Percentiles rank a stretch among this genome's conserved stretches.
Evolutionary conservation across 2,888 invertebrate genomes (phyloP).

Genomic region (Acanthoscelides obtectus): DNA sequence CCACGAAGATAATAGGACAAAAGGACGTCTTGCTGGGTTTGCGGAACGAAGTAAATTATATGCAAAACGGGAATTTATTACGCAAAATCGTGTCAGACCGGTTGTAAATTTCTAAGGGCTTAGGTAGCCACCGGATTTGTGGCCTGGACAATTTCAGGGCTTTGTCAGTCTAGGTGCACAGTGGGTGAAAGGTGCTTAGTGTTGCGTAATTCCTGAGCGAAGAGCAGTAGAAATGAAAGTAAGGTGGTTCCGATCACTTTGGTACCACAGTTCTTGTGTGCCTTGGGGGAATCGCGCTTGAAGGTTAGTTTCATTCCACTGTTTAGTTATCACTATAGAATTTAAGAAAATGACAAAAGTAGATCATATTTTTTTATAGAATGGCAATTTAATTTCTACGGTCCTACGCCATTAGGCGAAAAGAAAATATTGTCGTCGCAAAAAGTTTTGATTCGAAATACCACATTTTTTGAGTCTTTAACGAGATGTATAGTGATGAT

Average conservation of each 20-base stretch:
- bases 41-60: slow-evolving; percentile 31
- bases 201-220: background rate
- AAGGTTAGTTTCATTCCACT: background rate
- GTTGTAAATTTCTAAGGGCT: slow-evolving; percentile 9
- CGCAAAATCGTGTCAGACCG: slow-evolving; percentile 29
- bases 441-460: too few species aligned
- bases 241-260: background rate
- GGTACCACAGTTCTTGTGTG: background rate
- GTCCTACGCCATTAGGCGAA: too few species aligned
- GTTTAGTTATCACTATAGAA: background rate
- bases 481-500: too few species aligned
- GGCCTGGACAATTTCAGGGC: background rate
- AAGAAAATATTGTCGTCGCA: too few species aligned
- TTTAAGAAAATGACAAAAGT: too few species aligned
- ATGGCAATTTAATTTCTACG: too few species aligned
- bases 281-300: background rate
- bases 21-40: slow-evolving; percentile 3
- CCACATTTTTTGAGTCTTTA: too few species aligned
- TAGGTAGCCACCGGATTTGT: slow-evolving; percentile 15
- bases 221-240: background rate
- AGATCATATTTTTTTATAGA: too few species aligned
- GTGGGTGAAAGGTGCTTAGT: background rate
- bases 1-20: background rate
- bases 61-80: slow-evolving; percentile 32
- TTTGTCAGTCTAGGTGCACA: background rate